Percentiles rank a stretch among this genome's conserved stretches.
These are phyloP conservation scores for Phoenoteleia sp. DNA, from an alignment of 2,888 invertebrate genomes.

Conservation along the genomic window DNA sequence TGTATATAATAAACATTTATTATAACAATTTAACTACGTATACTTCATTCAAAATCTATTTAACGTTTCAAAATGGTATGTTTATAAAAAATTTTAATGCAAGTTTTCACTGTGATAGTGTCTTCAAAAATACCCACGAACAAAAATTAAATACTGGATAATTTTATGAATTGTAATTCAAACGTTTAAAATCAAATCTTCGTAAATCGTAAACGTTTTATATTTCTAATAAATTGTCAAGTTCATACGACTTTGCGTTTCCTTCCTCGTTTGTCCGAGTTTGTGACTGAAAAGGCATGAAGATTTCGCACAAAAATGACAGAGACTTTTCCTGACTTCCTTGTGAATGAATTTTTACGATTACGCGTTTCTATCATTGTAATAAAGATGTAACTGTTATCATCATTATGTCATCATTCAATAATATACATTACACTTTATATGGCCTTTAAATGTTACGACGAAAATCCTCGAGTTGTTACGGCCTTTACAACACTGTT, in stretches of 20 bases:
- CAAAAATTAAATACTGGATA: not conserved
- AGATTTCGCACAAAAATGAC: not conserved
- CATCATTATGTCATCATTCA: conserved; percentile 64
- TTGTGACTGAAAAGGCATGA: not conserved
- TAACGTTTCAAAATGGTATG: no score
- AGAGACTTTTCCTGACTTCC: conserved; percentile 22
- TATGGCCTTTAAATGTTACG: conserved; percentile 50
- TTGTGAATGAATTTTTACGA: conserved; percentile 46
- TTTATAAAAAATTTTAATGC: no score
- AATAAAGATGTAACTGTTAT: conserved; percentile 65
- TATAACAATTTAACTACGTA: no score
- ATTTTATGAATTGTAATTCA: not conserved
- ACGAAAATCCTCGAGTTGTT: conserved; percentile 38
- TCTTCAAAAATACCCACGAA: not conserved
- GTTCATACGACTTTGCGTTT: conserved; percentile 12
- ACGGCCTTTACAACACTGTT: conserved; percentile 44
- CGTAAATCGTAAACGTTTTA: not conserved
- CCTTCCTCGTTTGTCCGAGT: conserved; percentile 2
- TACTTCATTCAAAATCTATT: no score
- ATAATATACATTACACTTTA: conserved; percentile 64
- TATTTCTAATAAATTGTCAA: conserved; percentile 34
- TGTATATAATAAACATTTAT: no score
- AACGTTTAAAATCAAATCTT: not conserved
- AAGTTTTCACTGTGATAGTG: no score
- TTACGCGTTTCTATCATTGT: conserved; percentile 39